Base-by-base conservation (phyloP, 2,797 vertebrate species). In the Tenualosa thibaudeaui region DNA sequence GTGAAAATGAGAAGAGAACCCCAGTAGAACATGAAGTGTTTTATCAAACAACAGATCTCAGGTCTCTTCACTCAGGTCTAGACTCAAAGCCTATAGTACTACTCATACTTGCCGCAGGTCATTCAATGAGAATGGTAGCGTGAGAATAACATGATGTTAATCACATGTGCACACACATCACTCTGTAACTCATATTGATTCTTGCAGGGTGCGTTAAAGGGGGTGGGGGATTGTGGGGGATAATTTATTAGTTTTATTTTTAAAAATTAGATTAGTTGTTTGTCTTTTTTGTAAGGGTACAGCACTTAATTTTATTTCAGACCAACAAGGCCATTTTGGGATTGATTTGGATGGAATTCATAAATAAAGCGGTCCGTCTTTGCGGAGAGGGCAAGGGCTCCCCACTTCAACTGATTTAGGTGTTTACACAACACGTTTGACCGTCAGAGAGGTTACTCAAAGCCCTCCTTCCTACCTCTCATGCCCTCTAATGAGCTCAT, bases 321-420 rank as follows among this genome's bases (percentile, higher is more conserved):
- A 19, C 40, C 71, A 43, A 43, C 22, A 2, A 22, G 71, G 37
- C 71, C 46, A 46, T 78, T 78, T 78, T 78, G 37, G 71, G 40
- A 46, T 78, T 78, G 71, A 78, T 46, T 78, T 78, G 71, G 19
- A 78, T 43, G 37, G 71, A 78, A 46, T 31, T 31, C 0, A 31
- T 78, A 46, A 78, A 78, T 78, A 22, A 78, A 46, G 40, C 40
- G 5, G 4, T 19, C 4, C 12, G 40, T 78, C 71, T 19, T 78
- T 40, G 37, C 3, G 6, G 40, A 46, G 71, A 78, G 71, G 71
- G 13, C 37, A 40, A 31, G 31, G 13, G 31, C 37, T 40, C 10
- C 31, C 68, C 31, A 40, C 68, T 40, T 71, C 40, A 40, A 71
- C 68, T 71, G 68, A 78, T 78, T 78, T 46, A 46, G 71, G 71